phyloP scores from a whole-genome alignment of 2,888 invertebrate species.

The Drosophila peninsularis region DNA sequence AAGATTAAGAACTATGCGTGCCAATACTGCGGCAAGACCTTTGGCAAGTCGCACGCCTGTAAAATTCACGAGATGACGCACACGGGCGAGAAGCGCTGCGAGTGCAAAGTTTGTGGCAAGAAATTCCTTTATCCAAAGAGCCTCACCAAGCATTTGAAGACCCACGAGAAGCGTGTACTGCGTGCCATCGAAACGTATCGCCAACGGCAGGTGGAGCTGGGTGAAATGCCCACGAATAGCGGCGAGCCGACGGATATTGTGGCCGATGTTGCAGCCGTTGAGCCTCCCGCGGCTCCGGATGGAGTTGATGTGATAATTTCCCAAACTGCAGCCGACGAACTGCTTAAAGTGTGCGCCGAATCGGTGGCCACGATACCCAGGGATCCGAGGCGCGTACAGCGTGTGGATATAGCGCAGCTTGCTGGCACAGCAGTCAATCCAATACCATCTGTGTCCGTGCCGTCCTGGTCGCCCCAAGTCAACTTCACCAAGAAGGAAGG shows the following conservation, averaged over 20 bases:
- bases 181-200: conserved; percentile 82
- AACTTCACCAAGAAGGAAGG: conserved; percentile 84
- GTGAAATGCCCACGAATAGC: conserved; percentile 45
- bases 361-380: conserved; percentile 81
- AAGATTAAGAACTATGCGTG: conserved; percentile 83
- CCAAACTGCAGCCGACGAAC: conserved; percentile 81
- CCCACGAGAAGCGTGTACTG: conserved; percentile 82
- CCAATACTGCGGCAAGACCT: conserved; percentile 82
- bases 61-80: conserved; percentile 83
- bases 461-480: conserved; percentile 82
- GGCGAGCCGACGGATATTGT: conserved; percentile 35
- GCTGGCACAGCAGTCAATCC: conserved; percentile 82
- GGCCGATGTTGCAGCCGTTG: conserved; percentile 11
- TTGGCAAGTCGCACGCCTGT: conserved; percentile 82
- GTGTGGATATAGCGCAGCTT: conserved; percentile 79
- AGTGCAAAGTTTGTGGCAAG: conserved; percentile 82
- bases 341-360: conserved; percentile 81
- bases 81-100: conserved; percentile 81
- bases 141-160: conserved; percentile 81
- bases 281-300: background rate
- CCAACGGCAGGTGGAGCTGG: conserved; percentile 78
- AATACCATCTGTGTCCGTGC: conserved; percentile 80
- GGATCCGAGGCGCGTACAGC: conserved; percentile 81
- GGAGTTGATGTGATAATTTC: conserved; percentile 51
- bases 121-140: conserved; percentile 82